phyloP scores from a whole-genome alignment of 2,113 vertebrate genomes.

The Amphiprion percula region DNA sequence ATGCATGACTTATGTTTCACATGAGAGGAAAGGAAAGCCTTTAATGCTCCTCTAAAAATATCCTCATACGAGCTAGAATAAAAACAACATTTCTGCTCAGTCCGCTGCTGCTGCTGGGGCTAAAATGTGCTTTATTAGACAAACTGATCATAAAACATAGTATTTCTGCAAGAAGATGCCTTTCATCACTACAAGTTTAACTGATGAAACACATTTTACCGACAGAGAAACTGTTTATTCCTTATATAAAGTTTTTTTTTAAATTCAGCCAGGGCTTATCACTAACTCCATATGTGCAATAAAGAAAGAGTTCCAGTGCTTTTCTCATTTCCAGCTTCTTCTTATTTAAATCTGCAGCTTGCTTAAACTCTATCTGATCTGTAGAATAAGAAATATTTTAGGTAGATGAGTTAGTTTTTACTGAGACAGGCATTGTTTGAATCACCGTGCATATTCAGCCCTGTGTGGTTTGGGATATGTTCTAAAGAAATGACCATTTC shows the following conservation, averaged over 20 bases:
- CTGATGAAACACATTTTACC: not conserved
- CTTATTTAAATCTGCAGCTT: not conserved
- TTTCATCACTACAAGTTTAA: not conserved
- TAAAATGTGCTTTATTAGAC: constrained; percentile 26
- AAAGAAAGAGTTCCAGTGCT: not conserved
- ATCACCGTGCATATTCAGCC: constrained; percentile 6
- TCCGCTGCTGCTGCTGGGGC: not conserved
- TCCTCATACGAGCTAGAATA: constrained; percentile 6
- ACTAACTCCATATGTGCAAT: not conserved
- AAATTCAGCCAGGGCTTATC: not conserved
- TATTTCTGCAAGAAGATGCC: not conserved
- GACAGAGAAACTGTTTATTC: not conserved
- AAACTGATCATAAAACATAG: constrained; percentile 9
- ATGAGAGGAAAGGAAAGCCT: constrained; percentile 8
- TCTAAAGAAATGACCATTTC: constrained; percentile 37
- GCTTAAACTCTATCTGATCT: not conserved
- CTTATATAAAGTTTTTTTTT: not conserved
- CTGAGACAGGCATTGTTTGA: constrained; percentile 22
- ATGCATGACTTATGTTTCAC: constrained; percentile 25
- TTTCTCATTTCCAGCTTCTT: not conserved
- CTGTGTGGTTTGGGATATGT: constrained; percentile 37
- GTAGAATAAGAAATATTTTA: not conserved
- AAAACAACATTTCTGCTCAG: constrained; percentile 7
- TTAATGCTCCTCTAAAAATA: constrained; percentile 29
- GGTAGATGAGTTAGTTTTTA: not conserved